Evolutionary conservation across 2,113 vertebrate species (phyloP).

Genomic region (Tamias sibiricus): DNA sequence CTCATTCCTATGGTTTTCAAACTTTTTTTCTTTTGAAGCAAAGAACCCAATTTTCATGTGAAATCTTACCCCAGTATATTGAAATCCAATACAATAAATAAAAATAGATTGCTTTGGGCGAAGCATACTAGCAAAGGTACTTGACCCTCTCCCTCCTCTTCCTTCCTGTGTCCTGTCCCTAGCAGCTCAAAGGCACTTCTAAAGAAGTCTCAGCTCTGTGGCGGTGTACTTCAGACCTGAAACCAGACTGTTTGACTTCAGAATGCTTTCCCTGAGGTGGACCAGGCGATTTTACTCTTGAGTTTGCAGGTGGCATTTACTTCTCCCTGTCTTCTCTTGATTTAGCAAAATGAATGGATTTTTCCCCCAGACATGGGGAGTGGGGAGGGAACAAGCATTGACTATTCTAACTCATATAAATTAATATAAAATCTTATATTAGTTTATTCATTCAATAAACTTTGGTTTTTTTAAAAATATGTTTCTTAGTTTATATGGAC

Average conservation of each 20-base stretch:
- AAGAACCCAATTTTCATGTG: conserved; percentile 10
- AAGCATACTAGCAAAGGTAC: background rate
- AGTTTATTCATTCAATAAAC: background rate
- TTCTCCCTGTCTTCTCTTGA: background rate
- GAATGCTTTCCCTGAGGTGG: background rate
- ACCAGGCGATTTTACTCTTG: background rate
- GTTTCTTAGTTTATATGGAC: too few species aligned
- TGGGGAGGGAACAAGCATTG: background rate
- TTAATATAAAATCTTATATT: background rate
- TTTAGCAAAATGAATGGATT: background rate
- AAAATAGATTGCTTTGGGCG: background rate
- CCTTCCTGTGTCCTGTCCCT: background rate
- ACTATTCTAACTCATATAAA: background rate
- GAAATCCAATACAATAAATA: background rate
- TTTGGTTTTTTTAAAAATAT: too few species aligned
- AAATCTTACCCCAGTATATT: background rate
- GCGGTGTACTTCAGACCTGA: background rate
- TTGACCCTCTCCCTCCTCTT: background rate
- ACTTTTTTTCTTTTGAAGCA: background rate
- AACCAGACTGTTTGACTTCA: background rate
- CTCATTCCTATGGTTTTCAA: background rate
- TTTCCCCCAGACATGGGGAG: background rate
- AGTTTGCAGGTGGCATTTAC: background rate
- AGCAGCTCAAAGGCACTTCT: background rate
- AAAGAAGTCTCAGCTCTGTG: background rate